Conservation (phyloP, 2,797 vertebrate species). For the Oreochromis mossambicus region DNA sequence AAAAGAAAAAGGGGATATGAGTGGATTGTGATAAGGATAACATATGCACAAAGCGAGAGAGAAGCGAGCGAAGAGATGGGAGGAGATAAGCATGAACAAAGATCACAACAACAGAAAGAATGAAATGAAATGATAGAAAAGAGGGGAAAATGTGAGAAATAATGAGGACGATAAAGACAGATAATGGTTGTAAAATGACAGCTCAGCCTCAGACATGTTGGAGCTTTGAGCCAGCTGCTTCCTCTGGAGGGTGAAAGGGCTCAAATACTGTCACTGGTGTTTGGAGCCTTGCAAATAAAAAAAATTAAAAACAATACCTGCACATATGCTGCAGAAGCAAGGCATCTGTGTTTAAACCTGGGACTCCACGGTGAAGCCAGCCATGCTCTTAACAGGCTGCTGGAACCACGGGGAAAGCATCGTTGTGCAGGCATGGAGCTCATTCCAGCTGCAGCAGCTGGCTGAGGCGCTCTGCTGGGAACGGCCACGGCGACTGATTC, state of each 20-base stretch:
- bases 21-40: constrained; percentile 16
- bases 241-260: constrained; percentile 11
- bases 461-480: background rate
- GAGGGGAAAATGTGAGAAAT: background rate
- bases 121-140: background rate
- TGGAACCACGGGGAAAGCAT: background rate
- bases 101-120: constrained; percentile 4
- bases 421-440: background rate
- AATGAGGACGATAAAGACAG: background rate
- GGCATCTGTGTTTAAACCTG: constrained; percentile 37
- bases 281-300: background rate
- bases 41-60: background rate
- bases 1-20: background rate
- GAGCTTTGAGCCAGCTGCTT: background rate
- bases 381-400: background rate
- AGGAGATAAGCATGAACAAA: constrained; percentile 8
- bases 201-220: constrained; percentile 20
- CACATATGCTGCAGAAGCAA: background rate
- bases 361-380: background rate
- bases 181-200: background rate
- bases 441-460: constrained; percentile 23
- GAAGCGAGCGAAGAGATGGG: background rate
- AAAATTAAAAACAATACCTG: background rate
- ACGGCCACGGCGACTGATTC: background rate
- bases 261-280: constrained; percentile 8